phyloP scores from a whole-genome alignment of 2,113 vertebrate genomes.

The Isurus oxyrinchus region DNA sequence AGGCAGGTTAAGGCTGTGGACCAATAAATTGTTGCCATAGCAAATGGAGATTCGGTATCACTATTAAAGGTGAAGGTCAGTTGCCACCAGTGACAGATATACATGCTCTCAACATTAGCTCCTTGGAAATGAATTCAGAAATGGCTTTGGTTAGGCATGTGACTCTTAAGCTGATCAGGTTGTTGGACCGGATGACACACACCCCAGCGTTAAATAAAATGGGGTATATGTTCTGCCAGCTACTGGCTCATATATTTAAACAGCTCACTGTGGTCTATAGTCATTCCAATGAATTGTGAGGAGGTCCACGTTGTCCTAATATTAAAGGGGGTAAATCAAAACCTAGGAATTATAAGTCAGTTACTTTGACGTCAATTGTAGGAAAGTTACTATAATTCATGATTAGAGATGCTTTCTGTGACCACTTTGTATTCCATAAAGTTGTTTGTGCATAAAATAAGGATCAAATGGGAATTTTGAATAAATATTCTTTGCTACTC shows the following conservation, averaged over 20 bases:
- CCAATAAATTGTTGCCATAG: not conserved
- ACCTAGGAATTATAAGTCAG: not conserved
- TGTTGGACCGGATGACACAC: not conserved
- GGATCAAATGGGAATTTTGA: not conserved
- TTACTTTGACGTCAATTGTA: not conserved
- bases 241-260: not conserved
- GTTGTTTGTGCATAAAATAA: not conserved
- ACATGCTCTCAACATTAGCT: not conserved
- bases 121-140: not conserved
- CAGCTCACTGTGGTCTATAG: not conserved
- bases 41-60: not conserved
- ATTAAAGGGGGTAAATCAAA: not conserved
- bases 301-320: not conserved
- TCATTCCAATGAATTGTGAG: not conserved
- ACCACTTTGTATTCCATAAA: not conserved
- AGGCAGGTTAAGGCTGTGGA: not conserved
- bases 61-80: not conserved
- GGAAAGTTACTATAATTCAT: not conserved
- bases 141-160: not conserved
- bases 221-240: not conserved
- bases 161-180: not conserved
- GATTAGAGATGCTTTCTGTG: not conserved
- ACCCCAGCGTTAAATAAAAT: not conserved
- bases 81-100: not conserved
- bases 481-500: not conserved